Percentiles rank a stretch among this genome's conserved stretches.
Evolutionary conservation across 35 echinoderm and acorn worm species (phyloP).

Genomic region (Strongylocentrotus purpuratus): DNA sequence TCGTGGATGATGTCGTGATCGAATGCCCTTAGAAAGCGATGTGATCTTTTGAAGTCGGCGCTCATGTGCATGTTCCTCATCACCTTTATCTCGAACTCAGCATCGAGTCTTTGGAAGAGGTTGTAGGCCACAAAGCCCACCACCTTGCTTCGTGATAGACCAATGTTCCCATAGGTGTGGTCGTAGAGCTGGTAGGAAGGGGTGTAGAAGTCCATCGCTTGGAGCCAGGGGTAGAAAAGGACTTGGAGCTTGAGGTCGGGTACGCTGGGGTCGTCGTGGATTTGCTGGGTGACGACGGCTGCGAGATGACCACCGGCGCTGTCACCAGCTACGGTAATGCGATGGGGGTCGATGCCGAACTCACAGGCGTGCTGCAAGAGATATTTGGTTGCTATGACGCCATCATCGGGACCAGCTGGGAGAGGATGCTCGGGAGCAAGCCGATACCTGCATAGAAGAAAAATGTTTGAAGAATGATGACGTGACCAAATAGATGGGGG

Average conservation of each 20-base stretch:
- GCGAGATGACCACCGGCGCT: conserved; percentile 68
- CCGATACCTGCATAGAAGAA: conserved; percentile 59
- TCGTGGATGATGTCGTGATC: conserved; percentile 58
- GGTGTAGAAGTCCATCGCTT: conserved; percentile 50
- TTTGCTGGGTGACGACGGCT: conserved; percentile 54
- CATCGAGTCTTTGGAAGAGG: background rate
- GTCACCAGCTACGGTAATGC: conserved; percentile 68
- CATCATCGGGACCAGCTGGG: conserved; percentile 55
- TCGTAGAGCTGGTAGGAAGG: conserved; percentile 64
- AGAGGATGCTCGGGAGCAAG: conserved; percentile 69
- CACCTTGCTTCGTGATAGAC: conserved; percentile 38
- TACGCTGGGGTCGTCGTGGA: conserved; percentile 50
- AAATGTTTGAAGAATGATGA: background rate
- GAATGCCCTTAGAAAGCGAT: conserved; percentile 25
- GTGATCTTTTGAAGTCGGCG: conserved; percentile 16
- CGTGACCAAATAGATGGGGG: no score
- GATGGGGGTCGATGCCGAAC: conserved; percentile 58
- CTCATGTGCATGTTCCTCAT: conserved; percentile 40
- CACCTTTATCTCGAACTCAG: background rate
- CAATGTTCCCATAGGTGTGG: conserved; percentile 12
- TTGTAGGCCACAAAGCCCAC: background rate
- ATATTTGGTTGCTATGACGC: conserved; percentile 63
- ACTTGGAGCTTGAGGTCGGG: conserved; percentile 67
- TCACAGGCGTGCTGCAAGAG: conserved; percentile 54
- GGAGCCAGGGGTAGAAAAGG: conserved; percentile 62